Percentiles rank a stretch among this genome's conserved stretches.
Evolutionary conservation across 2,113 vertebrate species (phyloP).

Genomic region (Blennius ocellaris): DNA sequence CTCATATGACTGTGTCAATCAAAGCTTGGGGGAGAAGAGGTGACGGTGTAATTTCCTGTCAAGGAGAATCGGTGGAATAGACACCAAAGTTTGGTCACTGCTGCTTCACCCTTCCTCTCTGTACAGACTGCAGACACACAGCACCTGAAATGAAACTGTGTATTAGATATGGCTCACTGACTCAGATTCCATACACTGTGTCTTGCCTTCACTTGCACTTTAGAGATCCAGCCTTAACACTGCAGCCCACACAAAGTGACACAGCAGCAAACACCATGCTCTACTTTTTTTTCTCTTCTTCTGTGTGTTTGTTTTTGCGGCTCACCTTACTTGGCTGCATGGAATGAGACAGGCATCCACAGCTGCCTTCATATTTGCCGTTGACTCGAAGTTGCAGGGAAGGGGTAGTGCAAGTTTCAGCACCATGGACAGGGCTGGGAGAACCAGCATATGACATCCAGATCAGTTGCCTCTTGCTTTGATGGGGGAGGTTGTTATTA

Average conservation of each 20-base stretch:
- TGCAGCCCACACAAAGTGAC: constrained; percentile 18
- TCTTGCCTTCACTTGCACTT: constrained; percentile 3
- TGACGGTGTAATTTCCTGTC: constrained; percentile 70
- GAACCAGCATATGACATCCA: neutral
- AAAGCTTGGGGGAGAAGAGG: constrained; percentile 25
- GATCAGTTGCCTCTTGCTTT: constrained; percentile 14
- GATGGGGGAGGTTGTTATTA: constrained; percentile 3
- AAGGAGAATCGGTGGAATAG: constrained; percentile 20
- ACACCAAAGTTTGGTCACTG: constrained; percentile 54
- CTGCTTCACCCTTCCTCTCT: constrained; percentile 1
- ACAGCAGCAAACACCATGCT: constrained; percentile 14
- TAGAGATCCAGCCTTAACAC: neutral
- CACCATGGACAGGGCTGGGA: constrained; percentile 67
- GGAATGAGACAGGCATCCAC: constrained; percentile 1
- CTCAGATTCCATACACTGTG: neutral
- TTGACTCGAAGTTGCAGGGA: constrained; percentile 12
- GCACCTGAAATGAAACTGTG: constrained; percentile 1
- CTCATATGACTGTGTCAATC: constrained; percentile 29
- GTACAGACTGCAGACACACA: neutral
- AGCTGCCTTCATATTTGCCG: constrained; percentile 10
- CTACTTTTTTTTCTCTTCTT: neutral
- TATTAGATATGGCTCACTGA: constrained; percentile 1
- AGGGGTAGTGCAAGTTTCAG: constrained; percentile 59
- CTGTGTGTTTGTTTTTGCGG: neutral
- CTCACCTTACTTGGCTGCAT: constrained; percentile 14